Evolutionary conservation across 2,888 invertebrate species (phyloP).

Genomic region (Isotomurus palustris): DNA sequence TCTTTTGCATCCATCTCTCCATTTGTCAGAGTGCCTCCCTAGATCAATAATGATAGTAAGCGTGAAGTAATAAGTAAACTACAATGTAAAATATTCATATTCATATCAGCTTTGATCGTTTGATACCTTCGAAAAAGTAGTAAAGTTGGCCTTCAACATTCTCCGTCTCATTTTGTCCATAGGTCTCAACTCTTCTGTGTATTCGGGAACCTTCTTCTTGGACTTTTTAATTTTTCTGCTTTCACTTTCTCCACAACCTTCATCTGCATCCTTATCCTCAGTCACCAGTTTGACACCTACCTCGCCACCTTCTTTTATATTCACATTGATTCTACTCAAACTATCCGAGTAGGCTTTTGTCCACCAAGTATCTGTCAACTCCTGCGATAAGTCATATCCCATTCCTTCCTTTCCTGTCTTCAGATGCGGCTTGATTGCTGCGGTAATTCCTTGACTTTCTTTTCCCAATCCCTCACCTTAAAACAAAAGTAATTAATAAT

Average conservation of each 20-base stretch:
- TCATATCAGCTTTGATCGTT: neutral
- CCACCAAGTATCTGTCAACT: slow-evolving; percentile 44
- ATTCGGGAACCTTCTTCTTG: neutral
- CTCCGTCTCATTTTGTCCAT: slow-evolving; percentile 35
- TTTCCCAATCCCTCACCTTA: slow-evolving; percentile 80
- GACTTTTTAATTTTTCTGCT: neutral
- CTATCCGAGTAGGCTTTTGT: slow-evolving; percentile 37
- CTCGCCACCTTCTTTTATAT: slow-evolving; percentile 50
- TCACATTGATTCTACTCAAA: slow-evolving; percentile 46
- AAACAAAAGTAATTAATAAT: slow-evolving; percentile 24
- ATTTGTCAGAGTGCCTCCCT: slow-evolving; percentile 35
- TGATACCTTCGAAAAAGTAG: slow-evolving; percentile 40
- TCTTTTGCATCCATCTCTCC: slow-evolving; percentile 17
- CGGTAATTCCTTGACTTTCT: slow-evolving; percentile 64
- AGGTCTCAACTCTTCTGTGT: slow-evolving; percentile 19
- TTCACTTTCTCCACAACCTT: neutral
- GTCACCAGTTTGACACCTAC: slow-evolving; percentile 35
- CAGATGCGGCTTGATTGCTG: slow-evolving; percentile 70
- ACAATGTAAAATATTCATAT: neutral
- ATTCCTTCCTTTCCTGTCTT: slow-evolving; percentile 75
- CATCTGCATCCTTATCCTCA: neutral
- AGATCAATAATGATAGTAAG: neutral
- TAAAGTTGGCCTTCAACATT: slow-evolving; percentile 39
- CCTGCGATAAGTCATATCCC: slow-evolving; percentile 67
- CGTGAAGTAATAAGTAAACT: neutral